Base-by-base conservation (phyloP, 2,113 vertebrate species). In the Coptodon rendalli region DNA sequence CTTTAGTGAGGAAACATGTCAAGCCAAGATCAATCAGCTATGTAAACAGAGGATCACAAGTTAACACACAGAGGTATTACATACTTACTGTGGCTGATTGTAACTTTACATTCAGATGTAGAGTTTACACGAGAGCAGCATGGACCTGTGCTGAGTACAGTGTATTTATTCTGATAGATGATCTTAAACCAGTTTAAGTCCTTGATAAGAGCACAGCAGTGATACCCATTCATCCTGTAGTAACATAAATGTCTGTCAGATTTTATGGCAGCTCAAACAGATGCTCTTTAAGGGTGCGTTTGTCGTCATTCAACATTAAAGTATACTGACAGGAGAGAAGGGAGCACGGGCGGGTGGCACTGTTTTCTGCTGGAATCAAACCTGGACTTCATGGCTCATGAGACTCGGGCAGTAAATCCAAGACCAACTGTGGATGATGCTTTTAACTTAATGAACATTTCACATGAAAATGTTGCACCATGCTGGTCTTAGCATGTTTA, bases 391-490 rank as follows among this genome's bases (percentile, higher is more conserved):
- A 34, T 50, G 54, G 14, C 5, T 73, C 76, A 8, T 73, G 73
- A 84, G 63, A 80, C n/a, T 4, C 36, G 4, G 53, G 29, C 40
- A 27, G 27, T 59, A 81, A 86, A 86, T 45, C n/a, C 13, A 11
- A 24, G 68, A 52, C 34, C 43, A 40, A 45, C 22, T 80, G 13
- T 71, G 82, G 61, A 71, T 50, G 68, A 85, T 87, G 87, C 80
- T 93, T 92, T 93, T 87, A 94, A 88, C 52, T 68, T 89, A 92
- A 91, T 92, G 89, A 93, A 85, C 8, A 31, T 85, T 87, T 83
- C 80, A 66, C 84, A 68, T 82, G 81, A 93, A 92, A 92, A 92
- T 82, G 73, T 76, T 80, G 52, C 87, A 14, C 5, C 80, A 87
- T 10, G 48, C 86, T 71, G 63, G 66, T 81, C 50, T 85, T 84